Conservation (phyloP, 2,113 vertebrate genomes). For the Lontra canadensis region DNA sequence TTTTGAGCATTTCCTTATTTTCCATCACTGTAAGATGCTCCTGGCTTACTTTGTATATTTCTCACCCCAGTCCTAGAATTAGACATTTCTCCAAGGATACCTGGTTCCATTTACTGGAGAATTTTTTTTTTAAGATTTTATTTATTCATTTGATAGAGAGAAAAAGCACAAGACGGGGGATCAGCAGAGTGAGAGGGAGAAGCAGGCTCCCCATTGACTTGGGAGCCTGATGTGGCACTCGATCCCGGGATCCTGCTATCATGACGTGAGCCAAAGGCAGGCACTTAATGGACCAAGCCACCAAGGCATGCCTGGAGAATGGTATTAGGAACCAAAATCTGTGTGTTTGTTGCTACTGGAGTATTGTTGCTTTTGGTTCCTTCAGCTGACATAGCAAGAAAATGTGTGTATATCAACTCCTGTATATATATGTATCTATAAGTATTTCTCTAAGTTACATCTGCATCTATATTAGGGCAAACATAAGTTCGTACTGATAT, state of each 20-base stretch:
- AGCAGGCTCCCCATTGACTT: too few relatives aligned
- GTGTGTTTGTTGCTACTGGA: neutral
- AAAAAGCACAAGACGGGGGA: too few relatives aligned
- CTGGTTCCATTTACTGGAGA: neutral
- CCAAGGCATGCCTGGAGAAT: neutral
- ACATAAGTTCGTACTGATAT: neutral
- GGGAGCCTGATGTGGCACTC: too few relatives aligned
- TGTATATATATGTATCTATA: neutral
- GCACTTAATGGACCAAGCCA: too few relatives aligned
- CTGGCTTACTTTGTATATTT: constrained; percentile 3
- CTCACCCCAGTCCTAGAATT: neutral
- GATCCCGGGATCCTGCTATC: too few relatives aligned
- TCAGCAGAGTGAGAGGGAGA: too few relatives aligned
- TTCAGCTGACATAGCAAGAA: neutral
- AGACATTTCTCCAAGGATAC: neutral
- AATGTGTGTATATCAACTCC: neutral
- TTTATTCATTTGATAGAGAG: too few relatives aligned
- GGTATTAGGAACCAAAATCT: neutral
- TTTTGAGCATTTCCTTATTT: neutral
- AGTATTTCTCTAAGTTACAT: neutral
- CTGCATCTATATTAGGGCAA: neutral
- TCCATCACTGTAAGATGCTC: neutral
- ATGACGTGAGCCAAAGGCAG: too few relatives aligned
- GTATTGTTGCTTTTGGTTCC: neutral
- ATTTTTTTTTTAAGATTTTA: neutral